A percentile compares a stretch with the other conserved stretches of the same genome.
Conservation (phyloP, 2,797 vertebrate species). For the Rallus crepitans region DNA sequence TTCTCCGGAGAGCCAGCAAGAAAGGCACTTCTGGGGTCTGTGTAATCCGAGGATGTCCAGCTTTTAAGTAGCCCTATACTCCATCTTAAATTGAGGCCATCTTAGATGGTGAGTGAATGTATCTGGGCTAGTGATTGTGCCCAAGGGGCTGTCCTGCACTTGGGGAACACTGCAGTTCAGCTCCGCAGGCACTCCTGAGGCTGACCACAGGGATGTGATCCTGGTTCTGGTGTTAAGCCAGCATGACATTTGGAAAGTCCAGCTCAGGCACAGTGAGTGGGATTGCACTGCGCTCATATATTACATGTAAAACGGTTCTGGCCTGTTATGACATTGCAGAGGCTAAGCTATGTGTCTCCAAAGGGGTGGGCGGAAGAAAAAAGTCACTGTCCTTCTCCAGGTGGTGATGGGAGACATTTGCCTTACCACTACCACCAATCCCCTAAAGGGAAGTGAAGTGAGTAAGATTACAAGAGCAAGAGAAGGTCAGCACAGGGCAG, state of each 20-base stretch:
- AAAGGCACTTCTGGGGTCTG: background rate
- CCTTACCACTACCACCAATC: background rate
- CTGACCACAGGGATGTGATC: background rate
- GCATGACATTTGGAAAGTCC: background rate
- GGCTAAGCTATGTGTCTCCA: fast-evolving
- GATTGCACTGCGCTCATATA: background rate
- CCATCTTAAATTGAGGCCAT: background rate
- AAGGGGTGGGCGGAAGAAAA: background rate
- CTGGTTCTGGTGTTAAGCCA: background rate
- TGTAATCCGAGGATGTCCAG: background rate
- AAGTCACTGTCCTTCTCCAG: background rate
- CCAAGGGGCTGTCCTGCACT: fast-evolving
- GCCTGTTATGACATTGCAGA: fast-evolving
- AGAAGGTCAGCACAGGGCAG: constrained; percentile 25
- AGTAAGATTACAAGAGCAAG: background rate
- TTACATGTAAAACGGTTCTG: background rate
- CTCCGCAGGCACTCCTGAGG: background rate
- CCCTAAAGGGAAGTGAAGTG: background rate
- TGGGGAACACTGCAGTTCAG: background rate
- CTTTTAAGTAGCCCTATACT: background rate
- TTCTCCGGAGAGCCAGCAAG: fast-evolving
- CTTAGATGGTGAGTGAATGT: fast-evolving
- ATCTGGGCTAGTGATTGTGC: background rate
- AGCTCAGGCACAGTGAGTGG: background rate
- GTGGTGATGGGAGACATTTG: fast-evolving